These are phyloP conservation scores for Patiria miniata DNA, from an alignment of 35 echinoderm and acorn worm genomes.

Conservation along the genomic window DNA sequence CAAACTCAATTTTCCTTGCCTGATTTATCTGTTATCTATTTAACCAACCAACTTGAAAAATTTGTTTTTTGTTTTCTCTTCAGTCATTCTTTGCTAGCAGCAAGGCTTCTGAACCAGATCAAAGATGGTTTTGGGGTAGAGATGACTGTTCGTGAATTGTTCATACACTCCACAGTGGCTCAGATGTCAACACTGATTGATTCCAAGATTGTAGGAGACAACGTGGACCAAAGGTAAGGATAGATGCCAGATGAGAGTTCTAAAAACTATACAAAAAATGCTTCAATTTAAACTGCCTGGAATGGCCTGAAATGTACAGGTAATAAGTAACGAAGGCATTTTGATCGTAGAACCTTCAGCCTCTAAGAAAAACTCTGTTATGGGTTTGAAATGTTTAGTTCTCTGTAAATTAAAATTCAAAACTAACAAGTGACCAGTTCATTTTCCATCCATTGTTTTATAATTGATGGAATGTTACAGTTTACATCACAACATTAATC, in stretches of 20 bases:
- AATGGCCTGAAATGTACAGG: no score
- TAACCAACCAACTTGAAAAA: not conserved
- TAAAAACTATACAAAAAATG: no score
- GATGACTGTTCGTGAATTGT: slow-evolving; percentile 51
- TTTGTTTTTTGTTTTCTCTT: slow-evolving; percentile 13
- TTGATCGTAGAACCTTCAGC: no score
- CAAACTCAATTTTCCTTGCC: no score
- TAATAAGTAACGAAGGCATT: no score
- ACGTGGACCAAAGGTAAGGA: slow-evolving; percentile 18
- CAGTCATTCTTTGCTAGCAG: slow-evolving; percentile 60
- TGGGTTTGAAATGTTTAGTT: no score
- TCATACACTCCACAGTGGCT: slow-evolving; percentile 40
- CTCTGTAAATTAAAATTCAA: not conserved
- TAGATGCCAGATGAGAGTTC: no score
- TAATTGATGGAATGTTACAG: not conserved
- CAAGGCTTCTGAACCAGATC: slow-evolving; percentile 40
- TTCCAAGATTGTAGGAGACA: slow-evolving; percentile 5
- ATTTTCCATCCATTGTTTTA: no score
- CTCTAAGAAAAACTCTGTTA: no score
- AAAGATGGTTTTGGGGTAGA: slow-evolving; percentile 35
- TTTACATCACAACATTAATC: slow-evolving; percentile 5
- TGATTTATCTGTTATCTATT: no score
- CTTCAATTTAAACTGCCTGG: no score
- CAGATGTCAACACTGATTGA: slow-evolving; percentile 48
- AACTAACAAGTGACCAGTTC: not conserved